Percentiles rank a stretch among this genome's conserved stretches.
These are phyloP conservation scores for Oedothorax gibbosus DNA, from an alignment of 1,140 invertebrate species.

Conservation along the genomic window DNA sequence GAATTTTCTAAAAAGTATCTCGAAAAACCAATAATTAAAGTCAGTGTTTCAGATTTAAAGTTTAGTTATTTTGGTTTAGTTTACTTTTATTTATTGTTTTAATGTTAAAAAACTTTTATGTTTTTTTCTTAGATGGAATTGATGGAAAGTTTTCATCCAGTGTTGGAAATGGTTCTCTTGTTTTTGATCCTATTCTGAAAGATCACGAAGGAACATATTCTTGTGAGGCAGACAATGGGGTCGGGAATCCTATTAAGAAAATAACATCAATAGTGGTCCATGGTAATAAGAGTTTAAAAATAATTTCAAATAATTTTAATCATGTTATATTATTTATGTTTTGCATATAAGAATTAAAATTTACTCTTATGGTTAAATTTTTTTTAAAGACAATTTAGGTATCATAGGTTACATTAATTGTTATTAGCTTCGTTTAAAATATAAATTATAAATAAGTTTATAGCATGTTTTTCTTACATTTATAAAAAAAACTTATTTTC, in stretches of 20 bases:
- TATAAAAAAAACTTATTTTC: background rate
- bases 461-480: background rate
- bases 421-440: background rate
- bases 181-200: constrained; percentile 2
- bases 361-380: no score
- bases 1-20: no score
- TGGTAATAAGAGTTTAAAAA: constrained; percentile 59
- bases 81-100: no score
- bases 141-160: background rate
- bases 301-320: background rate
- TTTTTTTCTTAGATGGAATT: background rate
- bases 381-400: no score
- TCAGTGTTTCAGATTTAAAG: no score
- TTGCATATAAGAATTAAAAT: no score
- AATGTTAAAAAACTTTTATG: no score
- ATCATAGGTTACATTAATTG: no score
- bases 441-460: background rate
- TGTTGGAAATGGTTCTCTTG: background rate
- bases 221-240: constrained; percentile 71
- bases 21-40: no score
- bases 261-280: constrained; percentile 69
- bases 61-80: no score
- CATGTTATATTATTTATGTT: no score
- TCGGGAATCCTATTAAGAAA: constrained; percentile 70
- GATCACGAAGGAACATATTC: constrained; percentile 68